Evolutionary conservation across 2,113 vertebrate species (phyloP).

Genomic region (Syrmaticus mikado): DNA sequence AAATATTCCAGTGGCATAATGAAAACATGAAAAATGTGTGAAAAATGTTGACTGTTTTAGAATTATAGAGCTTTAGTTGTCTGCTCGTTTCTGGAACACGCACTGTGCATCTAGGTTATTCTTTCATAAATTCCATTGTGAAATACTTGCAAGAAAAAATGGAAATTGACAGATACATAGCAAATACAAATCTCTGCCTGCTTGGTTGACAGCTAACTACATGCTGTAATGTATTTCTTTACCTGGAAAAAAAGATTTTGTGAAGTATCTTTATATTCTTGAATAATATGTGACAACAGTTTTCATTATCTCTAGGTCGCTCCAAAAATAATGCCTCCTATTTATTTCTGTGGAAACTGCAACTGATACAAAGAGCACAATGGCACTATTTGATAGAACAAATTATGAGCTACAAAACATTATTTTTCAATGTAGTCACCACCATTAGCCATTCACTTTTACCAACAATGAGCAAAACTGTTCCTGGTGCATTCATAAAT

Average conservation of each 20-base stretch:
- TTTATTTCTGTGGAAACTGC: background rate
- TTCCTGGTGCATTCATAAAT: background rate
- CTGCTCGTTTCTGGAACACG: background rate
- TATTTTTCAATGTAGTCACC: background rate
- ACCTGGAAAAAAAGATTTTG: background rate
- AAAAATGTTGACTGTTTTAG: background rate
- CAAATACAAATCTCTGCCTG: background rate
- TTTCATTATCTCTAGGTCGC: background rate
- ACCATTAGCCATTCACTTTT: background rate
- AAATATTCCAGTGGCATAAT: background rate
- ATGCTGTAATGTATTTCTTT: background rate
- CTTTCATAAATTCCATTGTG: background rate
- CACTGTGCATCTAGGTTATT: background rate
- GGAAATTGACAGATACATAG: background rate
- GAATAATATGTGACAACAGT: background rate
- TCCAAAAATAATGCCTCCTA: background rate
- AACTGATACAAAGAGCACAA: background rate
- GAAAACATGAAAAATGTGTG: background rate
- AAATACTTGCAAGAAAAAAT: background rate
- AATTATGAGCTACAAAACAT: background rate
- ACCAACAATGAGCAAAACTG: background rate
- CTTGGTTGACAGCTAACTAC: background rate
- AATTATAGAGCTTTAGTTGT: background rate
- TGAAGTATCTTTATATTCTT: background rate
- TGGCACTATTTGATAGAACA: background rate